Percentiles rank a stretch among this genome's conserved stretches.
Conservation (phyloP, 2,797 vertebrate genomes). For the Pseudochirops corinnae region DNA sequence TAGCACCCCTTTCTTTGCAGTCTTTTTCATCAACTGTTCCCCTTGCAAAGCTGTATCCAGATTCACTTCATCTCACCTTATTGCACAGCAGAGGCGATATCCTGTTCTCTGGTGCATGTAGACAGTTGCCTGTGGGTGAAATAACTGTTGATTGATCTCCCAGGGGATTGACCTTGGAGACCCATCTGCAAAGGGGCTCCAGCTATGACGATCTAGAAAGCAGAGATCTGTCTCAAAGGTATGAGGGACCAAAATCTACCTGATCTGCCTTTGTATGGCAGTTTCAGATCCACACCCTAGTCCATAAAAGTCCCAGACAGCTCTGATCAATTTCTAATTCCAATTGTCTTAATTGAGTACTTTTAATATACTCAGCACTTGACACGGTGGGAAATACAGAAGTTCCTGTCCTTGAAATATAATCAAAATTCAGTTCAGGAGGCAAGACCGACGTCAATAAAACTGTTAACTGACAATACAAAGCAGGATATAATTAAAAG, state of each 20-base stretch:
- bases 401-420: not conserved
- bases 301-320: not conserved
- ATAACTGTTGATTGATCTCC: not conserved
- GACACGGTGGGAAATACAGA: not conserved
- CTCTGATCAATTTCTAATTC: not conserved
- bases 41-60: not conserved
- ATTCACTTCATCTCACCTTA: not conserved
- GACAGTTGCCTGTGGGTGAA: not conserved
- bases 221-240: not conserved
- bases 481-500: not conserved
- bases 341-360: rapidly evolving
- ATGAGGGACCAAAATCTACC: not conserved
- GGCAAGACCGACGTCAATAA: not conserved
- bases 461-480: not conserved
- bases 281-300: too few species aligned
- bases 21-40: not conserved
- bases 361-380: not conserved
- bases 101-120: constrained; percentile 11
- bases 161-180: not conserved
- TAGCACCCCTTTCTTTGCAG: not conserved
- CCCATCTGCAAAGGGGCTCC: not conserved
- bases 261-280: rapidly evolving
- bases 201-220: not conserved
- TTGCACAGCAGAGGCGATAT: rapidly evolving
- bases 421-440: not conserved